A percentile compares a stretch with the other conserved stretches of the same genome.
These are phyloP conservation scores for Macrosiphum euphorbiae DNA, from an alignment of 2,888 invertebrate species.

Conservation along the genomic window DNA sequence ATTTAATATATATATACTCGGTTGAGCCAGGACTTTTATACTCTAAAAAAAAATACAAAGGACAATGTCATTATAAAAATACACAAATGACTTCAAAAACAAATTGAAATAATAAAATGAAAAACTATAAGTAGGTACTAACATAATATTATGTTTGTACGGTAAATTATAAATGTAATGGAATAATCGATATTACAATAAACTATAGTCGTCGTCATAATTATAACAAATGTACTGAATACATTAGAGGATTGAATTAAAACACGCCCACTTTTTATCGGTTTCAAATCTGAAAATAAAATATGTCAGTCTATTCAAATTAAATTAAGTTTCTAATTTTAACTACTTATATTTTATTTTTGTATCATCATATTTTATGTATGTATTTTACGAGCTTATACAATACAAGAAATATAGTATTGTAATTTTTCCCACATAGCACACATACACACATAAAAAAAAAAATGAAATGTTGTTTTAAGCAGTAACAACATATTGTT, in stretches of 20 bases:
- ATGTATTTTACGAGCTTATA: background rate
- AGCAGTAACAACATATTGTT: background rate
- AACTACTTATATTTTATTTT: background rate
- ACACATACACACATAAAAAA: background rate
- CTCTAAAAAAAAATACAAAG: background rate
- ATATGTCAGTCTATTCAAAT: background rate
- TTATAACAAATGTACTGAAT: background rate
- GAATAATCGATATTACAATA: background rate
- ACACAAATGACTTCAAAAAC: background rate
- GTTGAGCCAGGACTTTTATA: background rate
- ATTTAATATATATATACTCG: background rate
- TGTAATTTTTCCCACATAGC: background rate
- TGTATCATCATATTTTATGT: background rate
- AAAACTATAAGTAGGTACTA: background rate
- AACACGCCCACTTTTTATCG: background rate
- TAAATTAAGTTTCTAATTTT: background rate
- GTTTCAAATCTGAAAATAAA: background rate
- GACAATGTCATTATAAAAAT: background rate
- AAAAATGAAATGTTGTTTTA: background rate
- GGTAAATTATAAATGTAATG: background rate
- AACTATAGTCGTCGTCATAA: background rate
- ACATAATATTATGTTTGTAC: background rate
- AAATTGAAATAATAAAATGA: background rate
- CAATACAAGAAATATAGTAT: background rate
- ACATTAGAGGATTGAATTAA: background rate